phyloP scores from a whole-genome alignment of 2,113 vertebrate species.

The Periophthalmodon schlosseri region DNA sequence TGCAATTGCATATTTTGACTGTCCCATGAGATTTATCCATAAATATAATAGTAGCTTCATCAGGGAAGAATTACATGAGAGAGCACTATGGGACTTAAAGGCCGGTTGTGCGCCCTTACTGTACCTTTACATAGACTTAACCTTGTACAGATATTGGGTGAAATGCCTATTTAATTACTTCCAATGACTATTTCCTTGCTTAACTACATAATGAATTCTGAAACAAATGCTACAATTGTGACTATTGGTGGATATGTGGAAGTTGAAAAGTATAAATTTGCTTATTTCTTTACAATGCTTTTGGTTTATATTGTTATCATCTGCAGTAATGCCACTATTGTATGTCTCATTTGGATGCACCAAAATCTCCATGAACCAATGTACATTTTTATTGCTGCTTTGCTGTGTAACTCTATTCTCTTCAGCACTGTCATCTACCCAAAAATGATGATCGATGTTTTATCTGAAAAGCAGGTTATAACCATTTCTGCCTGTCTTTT shows the following conservation, averaged over 20 bases:
- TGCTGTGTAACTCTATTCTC: background rate
- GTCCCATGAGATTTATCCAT: background rate
- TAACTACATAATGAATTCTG: background rate
- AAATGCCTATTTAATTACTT: background rate
- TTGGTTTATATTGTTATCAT: conserved; percentile 17
- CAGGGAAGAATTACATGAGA: background rate
- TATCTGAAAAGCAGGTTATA: background rate
- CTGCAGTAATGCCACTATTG: conserved; percentile 8
- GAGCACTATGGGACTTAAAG: background rate
- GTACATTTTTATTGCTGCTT: conserved; percentile 6
- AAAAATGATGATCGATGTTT: background rate
- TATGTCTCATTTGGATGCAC: conserved; percentile 12
- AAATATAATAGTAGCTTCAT: background rate
- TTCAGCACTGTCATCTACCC: background rate
- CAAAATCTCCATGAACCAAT: conserved; percentile 3
- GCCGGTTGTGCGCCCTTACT: background rate
- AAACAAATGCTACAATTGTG: conserved; percentile 6
- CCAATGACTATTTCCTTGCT: background rate
- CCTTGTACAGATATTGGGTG: background rate
- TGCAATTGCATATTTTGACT: no score
- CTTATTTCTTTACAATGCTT: conserved; percentile 19
- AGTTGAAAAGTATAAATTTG: conserved; percentile 21
- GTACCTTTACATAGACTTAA: background rate
- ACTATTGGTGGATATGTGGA: conserved; percentile 11
- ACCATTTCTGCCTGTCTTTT: background rate